Evolutionary conservation across 2,113 vertebrate genomes (phyloP).

Genomic region (Boulengerochromis microlepis): DNA sequence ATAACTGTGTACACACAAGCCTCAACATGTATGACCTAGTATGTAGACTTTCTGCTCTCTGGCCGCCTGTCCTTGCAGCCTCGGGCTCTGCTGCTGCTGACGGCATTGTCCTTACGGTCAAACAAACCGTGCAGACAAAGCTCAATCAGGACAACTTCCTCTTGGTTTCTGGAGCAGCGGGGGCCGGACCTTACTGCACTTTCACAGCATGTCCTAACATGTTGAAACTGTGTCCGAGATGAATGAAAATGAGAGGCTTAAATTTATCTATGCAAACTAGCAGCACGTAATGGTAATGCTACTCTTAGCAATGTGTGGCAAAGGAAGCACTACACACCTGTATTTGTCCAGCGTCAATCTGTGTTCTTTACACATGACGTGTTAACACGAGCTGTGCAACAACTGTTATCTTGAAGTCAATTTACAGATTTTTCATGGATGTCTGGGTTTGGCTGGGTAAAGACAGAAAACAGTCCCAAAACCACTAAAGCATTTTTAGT

Average conservation of each 20-base stretch:
- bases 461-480: not conserved
- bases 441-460: not conserved
- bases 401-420: not conserved
- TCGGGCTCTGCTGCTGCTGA: not conserved
- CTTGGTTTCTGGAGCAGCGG: constrained; percentile 10
- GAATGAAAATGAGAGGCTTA: not conserved
- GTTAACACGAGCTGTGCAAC: not conserved
- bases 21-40: not conserved
- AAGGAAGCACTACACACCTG: constrained; percentile 3
- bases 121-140: constrained; percentile 51
- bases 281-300: not conserved
- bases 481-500: not conserved
- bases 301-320: not conserved
- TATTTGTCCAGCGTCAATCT: not conserved
- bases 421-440: not conserved
- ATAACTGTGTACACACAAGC: not conserved
- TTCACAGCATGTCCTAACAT: not conserved
- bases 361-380: not conserved
- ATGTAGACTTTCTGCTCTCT: constrained; percentile 12
- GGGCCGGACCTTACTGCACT: not conserved
- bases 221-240: not conserved
- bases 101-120: constrained; percentile 42
- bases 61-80: constrained; percentile 25
- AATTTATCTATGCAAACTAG: not conserved
- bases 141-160: constrained; percentile 61